Evolutionary conservation across 2,797 vertebrate genomes (phyloP).

Genomic region (Jordanella pulchra): DNA sequence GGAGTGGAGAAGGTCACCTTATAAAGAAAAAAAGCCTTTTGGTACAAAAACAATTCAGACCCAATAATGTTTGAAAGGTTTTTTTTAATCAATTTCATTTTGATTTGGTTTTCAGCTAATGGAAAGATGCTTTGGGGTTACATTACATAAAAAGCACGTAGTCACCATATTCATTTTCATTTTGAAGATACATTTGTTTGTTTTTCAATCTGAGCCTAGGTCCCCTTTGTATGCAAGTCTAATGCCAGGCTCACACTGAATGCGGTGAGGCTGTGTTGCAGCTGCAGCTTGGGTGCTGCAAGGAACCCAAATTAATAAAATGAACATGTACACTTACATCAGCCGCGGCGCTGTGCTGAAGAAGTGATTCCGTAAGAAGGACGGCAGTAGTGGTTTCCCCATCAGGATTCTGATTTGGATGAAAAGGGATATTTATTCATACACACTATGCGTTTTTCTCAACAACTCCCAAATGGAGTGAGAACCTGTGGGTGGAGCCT

Average conservation of each 20-base stretch:
- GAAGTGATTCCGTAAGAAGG: too few species aligned
- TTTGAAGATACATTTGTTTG: neutral
- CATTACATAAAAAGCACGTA: neutral
- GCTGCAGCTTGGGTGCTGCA: too few species aligned
- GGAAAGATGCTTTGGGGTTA: conserved; percentile 1
- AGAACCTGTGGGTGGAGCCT: too few species aligned
- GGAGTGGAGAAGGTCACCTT: conserved; percentile 34
- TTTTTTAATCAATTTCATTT: conserved; percentile 33
- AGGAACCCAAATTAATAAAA: too few species aligned
- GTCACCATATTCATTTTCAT: neutral
- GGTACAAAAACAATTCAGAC: conserved; percentile 11
- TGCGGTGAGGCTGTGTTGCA: too few species aligned
- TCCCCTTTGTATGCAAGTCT: neutral
- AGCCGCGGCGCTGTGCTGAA: too few species aligned
- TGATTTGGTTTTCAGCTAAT: conserved; percentile 16
- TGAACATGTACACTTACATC: too few species aligned
- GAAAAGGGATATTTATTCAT: too few species aligned
- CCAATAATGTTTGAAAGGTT: conserved; percentile 12
- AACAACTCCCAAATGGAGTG: too few species aligned
- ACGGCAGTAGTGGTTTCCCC: too few species aligned
- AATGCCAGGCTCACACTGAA: neutral
- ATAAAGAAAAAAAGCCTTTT: conserved; percentile 12
- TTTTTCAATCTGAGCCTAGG: neutral
- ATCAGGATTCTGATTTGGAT: too few species aligned
- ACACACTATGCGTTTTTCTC: too few species aligned